Evolutionary conservation across 2,797 vertebrate genomes (phyloP), one percentile per base, ranked within the genome.

Genomic region (Clarias pachynema): DNA sequence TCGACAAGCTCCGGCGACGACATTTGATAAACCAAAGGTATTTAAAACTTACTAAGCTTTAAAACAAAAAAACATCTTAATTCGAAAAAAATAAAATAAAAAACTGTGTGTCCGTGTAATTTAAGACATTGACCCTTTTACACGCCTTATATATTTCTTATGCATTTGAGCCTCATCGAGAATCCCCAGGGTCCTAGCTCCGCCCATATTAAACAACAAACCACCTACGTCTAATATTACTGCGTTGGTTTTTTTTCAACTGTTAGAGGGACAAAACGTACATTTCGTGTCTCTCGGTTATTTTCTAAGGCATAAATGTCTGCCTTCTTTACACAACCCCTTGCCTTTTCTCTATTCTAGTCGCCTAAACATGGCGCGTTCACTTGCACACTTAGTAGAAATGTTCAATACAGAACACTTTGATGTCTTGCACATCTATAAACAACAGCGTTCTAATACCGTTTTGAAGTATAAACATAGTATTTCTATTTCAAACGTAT

Each of bases 311-410:
- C 10, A 2, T 49, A 49, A 18, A 18, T 69, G 31, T 29, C n/a
- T 66, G 73, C 74, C 15, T 44, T 77, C 14, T 26, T 81, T 31
- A 68, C 53, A 72, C 63, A 85, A 44, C 56, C 80, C 56, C 60
- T 37, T 60, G n/a, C 62, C 56, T 81, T 18, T 83, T 84, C 24
- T 26, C 34, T 60, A 26, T 37, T 37, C 40, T 1, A 22, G 69
- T 68, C 68, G n/a, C 75, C 82, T 83, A 57, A 80, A 66, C 84
- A 66, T 82, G 60, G 69, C 59, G 60, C 62, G 59, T 74, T 86
- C 84, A 83, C 20, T 62, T 0, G 56, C 84, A 1, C 37, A 15
- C 16, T 12, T 49, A 0, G 44, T 49, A 10, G 10, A 49, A 49
- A 49, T 49, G 10, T 49, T 49, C 44, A 12, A 10, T 12, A 12